Conservation (phyloP, 2,797 vertebrate species). For the Hylomyscus alleni region DNA sequence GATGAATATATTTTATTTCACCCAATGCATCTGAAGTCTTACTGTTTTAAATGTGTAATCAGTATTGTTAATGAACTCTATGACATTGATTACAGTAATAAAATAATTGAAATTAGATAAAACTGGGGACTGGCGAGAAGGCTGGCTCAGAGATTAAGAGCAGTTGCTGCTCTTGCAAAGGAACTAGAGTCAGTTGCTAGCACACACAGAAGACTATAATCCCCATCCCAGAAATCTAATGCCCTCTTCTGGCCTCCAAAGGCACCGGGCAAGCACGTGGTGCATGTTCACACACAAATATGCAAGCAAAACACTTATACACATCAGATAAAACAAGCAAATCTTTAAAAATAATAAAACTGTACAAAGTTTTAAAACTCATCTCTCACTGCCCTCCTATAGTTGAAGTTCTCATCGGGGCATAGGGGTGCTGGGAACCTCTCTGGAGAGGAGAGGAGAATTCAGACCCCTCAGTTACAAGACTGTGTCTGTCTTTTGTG, state of each 20-base stretch:
- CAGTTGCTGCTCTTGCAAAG: background rate
- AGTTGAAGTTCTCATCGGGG: background rate
- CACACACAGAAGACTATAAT: background rate
- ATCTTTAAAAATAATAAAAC: slow-evolving; percentile 12
- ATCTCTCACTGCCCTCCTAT: background rate
- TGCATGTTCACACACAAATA: background rate
- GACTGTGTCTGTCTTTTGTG: slow-evolving; percentile 20
- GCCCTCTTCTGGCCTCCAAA: background rate
- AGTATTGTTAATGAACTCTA: background rate
- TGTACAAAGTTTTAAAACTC: background rate
- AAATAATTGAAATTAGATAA: slow-evolving; percentile 49
- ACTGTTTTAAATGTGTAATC: background rate
- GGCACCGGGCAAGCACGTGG: background rate
- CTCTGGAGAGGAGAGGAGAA: background rate
- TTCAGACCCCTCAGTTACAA: background rate
- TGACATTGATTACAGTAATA: background rate
- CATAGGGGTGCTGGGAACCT: background rate
- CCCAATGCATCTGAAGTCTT: background rate
- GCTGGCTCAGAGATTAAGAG: background rate
- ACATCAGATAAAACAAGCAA: background rate
- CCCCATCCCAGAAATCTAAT: background rate
- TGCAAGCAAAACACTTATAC: background rate
- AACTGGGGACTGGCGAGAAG: background rate
- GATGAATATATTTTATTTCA: background rate
- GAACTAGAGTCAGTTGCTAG: background rate